Base-by-base conservation (phyloP, 1,140 invertebrate genomes). In the Papilio helenus region DNA sequence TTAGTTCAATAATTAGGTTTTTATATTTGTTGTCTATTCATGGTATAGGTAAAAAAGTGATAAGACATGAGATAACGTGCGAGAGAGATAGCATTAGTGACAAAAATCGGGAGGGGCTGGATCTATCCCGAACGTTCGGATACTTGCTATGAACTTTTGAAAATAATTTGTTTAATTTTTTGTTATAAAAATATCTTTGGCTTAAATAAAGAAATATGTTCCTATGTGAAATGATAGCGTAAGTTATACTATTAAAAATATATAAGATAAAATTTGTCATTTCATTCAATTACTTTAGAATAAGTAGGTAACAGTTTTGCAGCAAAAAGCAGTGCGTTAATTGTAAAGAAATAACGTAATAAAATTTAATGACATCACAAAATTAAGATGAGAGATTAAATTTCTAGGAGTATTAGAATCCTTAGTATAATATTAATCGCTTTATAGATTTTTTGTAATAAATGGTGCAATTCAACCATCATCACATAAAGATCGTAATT, bases 101-200 rank as follows among this genome's bases (percentile, higher is more conserved):
- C 74, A 77, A 77, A 77, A 77, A 77, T 77, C n/a, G n/a, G 20
- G 55, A 61, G 55, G 76, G 76, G 76, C 76, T 55, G 76, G 76
- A 77, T 44, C 72, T 77, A 77, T 77, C 76, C n/a, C 8, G 29
- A 7, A 3, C 55, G 76, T 77, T 77, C 76, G 55, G 76, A 77
- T 42, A 77, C 34, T 42, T n/a, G 55, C 76, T 10, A 3, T 77
- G 7, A 61, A 55, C 18, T 16, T 34, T 58, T n/a, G 44, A 55
- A 39, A 76, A 51, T 29, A 76, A 5, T 23, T 2, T 34, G 39
- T 18, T 20, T 39, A 39, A 55, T 55, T 76, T 72, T 12, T 46
- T 20, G 3, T 20, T 14, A n/a, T 55, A 18, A 51, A 51, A 51
- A 51, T 16, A 16, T 46, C 1, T 46, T 14, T 0, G 1, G 0